Conservation (phyloP, 2,797 vertebrate species). For the Alca torda region DNA sequence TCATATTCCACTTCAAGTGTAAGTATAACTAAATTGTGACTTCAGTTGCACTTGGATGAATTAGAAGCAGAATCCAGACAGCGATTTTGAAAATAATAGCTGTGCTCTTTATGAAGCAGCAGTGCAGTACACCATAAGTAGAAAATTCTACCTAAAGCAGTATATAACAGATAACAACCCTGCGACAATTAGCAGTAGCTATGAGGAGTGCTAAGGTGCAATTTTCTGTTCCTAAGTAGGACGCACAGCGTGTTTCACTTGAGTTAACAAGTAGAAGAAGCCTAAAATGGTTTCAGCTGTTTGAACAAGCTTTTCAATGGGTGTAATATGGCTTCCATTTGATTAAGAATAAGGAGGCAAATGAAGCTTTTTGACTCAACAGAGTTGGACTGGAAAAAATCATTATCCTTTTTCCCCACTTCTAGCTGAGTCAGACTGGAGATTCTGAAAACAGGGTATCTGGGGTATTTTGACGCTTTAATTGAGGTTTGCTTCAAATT, state of each 20-base stretch:
- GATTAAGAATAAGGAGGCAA: neutral
- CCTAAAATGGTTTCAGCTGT: neutral
- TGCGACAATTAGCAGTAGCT: neutral
- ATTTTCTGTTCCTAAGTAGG: neutral
- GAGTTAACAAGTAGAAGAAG: neutral
- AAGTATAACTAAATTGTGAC: neutral
- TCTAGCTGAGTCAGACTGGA: neutral
- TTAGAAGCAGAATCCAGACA: neutral
- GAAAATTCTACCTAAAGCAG: neutral
- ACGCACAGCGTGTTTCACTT: neutral
- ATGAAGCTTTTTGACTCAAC: neutral
- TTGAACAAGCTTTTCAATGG: neutral
- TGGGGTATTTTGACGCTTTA: slow-evolving; percentile 8
- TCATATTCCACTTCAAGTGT: neutral
- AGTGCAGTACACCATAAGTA: neutral
- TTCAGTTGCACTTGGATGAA: neutral
- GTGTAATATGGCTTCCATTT: neutral
- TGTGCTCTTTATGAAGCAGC: neutral
- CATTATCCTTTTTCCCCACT: neutral
- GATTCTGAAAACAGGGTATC: neutral
- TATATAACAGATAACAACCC: neutral
- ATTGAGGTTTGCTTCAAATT: neutral
- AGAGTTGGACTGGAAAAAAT: neutral
- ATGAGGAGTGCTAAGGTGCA: neutral
- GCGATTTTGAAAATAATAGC: neutral